phyloP scores from a whole-genome alignment of 1,140 invertebrate species.

The Triops longicaudatus region DNA sequence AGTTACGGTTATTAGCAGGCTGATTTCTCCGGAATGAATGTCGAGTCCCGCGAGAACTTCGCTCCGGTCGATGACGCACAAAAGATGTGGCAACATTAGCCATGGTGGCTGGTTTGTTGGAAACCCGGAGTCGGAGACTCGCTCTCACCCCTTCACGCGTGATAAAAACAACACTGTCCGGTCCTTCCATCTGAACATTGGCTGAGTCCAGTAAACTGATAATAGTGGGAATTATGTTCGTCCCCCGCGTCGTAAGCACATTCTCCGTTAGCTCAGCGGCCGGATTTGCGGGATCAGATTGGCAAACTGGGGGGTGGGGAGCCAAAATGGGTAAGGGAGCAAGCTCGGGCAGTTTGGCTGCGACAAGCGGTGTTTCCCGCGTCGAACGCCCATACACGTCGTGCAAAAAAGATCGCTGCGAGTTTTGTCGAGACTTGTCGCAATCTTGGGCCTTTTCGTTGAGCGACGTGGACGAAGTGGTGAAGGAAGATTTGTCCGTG shows the following conservation, averaged over 20 bases:
- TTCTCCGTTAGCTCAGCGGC: not conserved
- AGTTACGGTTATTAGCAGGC: conserved; percentile 6
- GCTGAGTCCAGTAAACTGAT: conserved; percentile 21
- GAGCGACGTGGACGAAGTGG: not conserved
- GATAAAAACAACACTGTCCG: conserved; percentile 17
- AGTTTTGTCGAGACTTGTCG: conserved; percentile 16
- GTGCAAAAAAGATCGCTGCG: conserved; percentile 26
- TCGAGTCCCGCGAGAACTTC: not conserved
- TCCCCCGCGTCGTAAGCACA: not conserved
- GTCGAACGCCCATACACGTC: conserved; percentile 20
- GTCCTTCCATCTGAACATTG: conserved; percentile 17
- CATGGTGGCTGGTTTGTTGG: not conserved
- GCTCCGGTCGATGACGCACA: not conserved
- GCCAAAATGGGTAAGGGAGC: not conserved
- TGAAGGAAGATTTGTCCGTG: not conserved
- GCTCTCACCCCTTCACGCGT: conserved; percentile 26
- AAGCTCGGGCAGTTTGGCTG: not conserved
- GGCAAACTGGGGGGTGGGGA: not conserved
- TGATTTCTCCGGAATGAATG: not conserved
- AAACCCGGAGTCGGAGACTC: conserved; percentile 19
- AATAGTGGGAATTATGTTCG: conserved; percentile 18
- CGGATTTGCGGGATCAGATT: not conserved
- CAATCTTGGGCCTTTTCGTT: conserved; percentile 17
- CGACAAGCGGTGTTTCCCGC: not conserved
- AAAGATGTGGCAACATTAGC: conserved; percentile 7